phyloP scores from a whole-genome alignment of 2,888 invertebrate species.

The Smittia sp. region DNA sequence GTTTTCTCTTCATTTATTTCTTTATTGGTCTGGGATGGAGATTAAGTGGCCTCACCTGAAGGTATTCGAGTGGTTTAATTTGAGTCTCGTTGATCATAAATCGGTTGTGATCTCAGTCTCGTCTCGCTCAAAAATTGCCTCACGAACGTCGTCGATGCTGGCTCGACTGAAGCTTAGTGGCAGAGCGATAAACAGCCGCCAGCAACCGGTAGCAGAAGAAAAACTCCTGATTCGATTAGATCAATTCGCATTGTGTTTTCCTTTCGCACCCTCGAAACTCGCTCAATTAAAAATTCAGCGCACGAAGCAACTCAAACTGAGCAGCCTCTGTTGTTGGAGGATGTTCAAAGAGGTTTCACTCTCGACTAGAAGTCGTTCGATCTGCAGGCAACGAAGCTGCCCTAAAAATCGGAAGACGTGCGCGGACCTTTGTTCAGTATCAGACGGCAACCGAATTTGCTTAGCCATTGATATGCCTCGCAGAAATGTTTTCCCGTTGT shows the following conservation, averaged over 20 bases:
- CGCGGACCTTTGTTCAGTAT: neutral
- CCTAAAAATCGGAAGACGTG: neutral
- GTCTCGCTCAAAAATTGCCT: no score
- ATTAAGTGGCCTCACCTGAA: neutral
- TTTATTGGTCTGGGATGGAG: conserved; percentile 4
- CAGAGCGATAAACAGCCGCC: neutral
- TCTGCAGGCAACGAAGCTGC: neutral
- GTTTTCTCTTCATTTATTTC: neutral
- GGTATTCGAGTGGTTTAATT: no score
- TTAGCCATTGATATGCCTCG: no score
- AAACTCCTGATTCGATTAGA: conserved; percentile 30
- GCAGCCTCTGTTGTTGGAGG: no score
- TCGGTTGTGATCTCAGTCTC: no score
- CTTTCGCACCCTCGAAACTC: neutral
- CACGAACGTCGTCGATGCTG: no score
- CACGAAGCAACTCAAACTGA: conserved; percentile 17
- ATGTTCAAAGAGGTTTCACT: neutral
- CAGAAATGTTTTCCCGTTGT: no score
- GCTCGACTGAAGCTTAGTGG: no score
- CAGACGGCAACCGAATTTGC: no score
- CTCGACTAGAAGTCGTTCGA: no score
- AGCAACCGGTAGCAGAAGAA: neutral
- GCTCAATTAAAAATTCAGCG: conserved; percentile 28
- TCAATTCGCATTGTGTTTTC: neutral
- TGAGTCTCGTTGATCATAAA: no score